phyloP scores from a whole-genome alignment of 2,888 invertebrate species.

The Machimus rusticus region DNA sequence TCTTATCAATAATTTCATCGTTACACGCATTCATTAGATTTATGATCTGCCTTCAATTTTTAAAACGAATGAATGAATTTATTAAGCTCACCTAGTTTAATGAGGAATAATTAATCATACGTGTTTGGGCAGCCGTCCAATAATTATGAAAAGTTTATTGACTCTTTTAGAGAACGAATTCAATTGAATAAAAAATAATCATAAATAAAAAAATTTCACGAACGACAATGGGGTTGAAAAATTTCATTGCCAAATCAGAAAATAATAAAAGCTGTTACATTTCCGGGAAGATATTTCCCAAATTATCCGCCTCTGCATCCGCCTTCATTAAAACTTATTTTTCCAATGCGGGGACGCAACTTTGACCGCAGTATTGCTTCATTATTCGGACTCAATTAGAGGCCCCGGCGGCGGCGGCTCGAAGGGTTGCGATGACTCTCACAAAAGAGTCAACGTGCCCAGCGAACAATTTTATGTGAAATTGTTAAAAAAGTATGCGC shows the following conservation, averaged over 20 bases:
- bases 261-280: background rate
- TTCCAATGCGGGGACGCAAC: background rate
- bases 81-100: background rate
- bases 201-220: background rate
- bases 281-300: background rate
- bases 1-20: no score
- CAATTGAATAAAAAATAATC: background rate
- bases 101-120: background rate
- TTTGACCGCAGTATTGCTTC: background rate
- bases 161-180: background rate
- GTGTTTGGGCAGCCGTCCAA: background rate
- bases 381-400: background rate
- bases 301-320: background rate
- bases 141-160: background rate
- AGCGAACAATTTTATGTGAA: background rate
- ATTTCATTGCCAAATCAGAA: background rate
- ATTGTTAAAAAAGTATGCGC: background rate
- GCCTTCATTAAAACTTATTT: background rate
- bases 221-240: background rate
- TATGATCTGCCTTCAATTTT: background rate
- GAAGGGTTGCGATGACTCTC: background rate
- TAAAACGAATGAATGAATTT: background rate
- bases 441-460: background rate
- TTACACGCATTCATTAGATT: background rate
- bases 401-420: background rate